phyloP scores from a whole-genome alignment of 2,113 vertebrate species.

The Dendrocopos noguchii region DNA sequence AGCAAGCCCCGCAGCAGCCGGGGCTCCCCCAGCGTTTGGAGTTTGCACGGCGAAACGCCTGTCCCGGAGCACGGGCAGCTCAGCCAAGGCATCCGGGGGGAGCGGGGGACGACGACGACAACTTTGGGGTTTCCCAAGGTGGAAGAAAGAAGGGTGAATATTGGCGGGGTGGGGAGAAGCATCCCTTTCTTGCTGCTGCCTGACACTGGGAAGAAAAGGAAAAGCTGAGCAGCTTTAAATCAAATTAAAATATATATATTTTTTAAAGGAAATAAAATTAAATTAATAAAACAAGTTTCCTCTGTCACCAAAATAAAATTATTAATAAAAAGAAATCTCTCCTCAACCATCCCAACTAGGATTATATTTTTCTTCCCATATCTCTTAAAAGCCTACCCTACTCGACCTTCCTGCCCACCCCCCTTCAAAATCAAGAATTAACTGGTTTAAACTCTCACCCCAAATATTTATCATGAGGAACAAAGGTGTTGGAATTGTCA shows the following conservation, averaged over 20 bases:
- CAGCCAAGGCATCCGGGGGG: rapidly evolving
- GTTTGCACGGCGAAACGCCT: background rate
- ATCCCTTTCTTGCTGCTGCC: background rate
- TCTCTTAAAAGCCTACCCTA: background rate
- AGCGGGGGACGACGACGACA: background rate
- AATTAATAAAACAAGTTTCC: background rate
- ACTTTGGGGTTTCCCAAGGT: background rate
- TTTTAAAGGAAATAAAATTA: background rate
- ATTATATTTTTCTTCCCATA: slow-evolving; percentile 19
- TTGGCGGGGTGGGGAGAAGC: background rate
- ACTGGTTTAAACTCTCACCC: slow-evolving; percentile 55
- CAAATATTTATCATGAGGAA: slow-evolving; percentile 59
- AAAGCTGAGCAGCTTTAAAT: background rate
- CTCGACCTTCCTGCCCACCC: background rate
- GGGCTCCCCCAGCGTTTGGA: background rate
- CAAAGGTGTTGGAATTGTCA: slow-evolving; percentile 55
- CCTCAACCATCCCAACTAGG: background rate
- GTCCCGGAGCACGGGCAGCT: background rate
- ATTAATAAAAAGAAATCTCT: background rate
- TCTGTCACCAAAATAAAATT: background rate
- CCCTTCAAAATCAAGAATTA: slow-evolving; percentile 13
- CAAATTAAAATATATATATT: background rate
- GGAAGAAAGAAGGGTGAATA: background rate
- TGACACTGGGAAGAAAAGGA: background rate
- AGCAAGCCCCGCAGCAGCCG: background rate